Evolutionary conservation across 2,888 invertebrate genomes (phyloP), one percentile per base, ranked within the genome.

Genomic region (Agrilus mali): DNA sequence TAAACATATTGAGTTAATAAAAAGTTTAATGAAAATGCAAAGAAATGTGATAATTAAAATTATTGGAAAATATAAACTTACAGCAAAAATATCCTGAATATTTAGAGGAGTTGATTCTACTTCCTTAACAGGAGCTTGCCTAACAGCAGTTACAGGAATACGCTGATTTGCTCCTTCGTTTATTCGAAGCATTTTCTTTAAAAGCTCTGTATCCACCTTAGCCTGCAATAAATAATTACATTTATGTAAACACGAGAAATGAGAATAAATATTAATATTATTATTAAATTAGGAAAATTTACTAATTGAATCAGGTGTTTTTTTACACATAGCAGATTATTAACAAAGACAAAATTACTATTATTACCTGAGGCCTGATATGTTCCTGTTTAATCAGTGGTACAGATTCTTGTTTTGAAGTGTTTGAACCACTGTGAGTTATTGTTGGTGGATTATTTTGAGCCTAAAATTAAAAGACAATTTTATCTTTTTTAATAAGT

Each of bases 181-280:
- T 33, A 61, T 60, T 44, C 58, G 59, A 40, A 63, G 47, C 32
- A 61, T 49, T 36, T 53, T 57, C 47, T 58, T 61, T 33, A 62
- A 48, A 40, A 55, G 53, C 42, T 59, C 54, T 2, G 61, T 58
- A 47, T 60, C 48, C 7, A 57, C 54, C n/a, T 54, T 49, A 5
- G 45, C 13, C 14, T 43, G 16, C 42, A n/a, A 16, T 10, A 12
- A 20, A 14, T 37, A 37, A 40, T 20, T 20, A 7, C 20, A 27
- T 27, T 27, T 27, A n/a, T n/a, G n/a, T n/a, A n/a, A n/a, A n/a
- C n/a, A n/a, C n/a, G n/a, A n/a, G n/a, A n/a, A n/a, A n/a, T n/a
- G n/a, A n/a, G n/a, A n/a, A n/a, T n/a, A n/a, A n/a, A n/a, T n/a
- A n/a, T n/a, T n/a, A n/a, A n/a, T n/a, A n/a, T n/a, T n/a, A n/a